phyloP scores from a whole-genome alignment of 2,113 vertebrate species.

The Climacteris rufus region DNA sequence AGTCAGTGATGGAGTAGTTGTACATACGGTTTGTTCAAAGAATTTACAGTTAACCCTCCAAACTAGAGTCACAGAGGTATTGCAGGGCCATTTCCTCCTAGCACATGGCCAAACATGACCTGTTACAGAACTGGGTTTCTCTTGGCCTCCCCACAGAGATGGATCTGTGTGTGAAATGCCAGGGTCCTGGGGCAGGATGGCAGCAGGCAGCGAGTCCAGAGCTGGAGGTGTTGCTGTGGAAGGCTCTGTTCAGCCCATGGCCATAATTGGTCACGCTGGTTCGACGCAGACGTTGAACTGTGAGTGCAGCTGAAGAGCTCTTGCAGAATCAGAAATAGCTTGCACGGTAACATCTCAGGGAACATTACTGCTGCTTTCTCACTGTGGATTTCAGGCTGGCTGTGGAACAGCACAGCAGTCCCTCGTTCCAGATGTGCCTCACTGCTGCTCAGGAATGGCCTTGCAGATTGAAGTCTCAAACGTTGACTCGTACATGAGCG shows the following conservation, averaged over 20 bases:
- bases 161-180: fast-evolving
- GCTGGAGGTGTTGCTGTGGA: fast-evolving
- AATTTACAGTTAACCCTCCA: not conserved
- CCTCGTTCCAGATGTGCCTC: fast-evolving
- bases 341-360: fast-evolving
- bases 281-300: not conserved
- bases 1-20: not conserved
- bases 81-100: not conserved
- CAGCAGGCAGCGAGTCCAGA: fast-evolving
- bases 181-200: not conserved
- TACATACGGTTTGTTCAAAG: not conserved
- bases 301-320: not conserved
- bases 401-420: fast-evolving
- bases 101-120: fast-evolving
- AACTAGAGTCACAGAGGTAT: not conserved
- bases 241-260: not conserved
- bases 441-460: fast-evolving
- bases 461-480: not conserved
- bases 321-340: not conserved
- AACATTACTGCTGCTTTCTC: not conserved
- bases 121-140: fast-evolving
- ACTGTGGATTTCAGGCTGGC: not conserved
- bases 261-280: conserved; percentile 6
- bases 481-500: not conserved
- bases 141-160: fast-evolving